These are phyloP conservation scores for Notoglanidium macrostoma DNA, from an alignment of 2,797 vertebrate species.

Conservation along the genomic window DNA sequence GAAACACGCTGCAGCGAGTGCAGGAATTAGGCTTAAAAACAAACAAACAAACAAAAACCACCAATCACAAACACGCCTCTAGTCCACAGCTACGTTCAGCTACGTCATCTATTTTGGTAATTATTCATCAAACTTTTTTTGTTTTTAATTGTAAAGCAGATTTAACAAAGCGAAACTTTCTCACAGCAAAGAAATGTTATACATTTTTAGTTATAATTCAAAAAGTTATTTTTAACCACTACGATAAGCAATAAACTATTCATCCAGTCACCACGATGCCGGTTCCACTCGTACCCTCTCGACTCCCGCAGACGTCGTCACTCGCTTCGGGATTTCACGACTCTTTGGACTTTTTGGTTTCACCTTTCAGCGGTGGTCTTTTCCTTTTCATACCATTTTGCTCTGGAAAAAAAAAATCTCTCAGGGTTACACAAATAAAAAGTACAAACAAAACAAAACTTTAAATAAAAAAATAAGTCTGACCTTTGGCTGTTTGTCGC, in stretches of 20 bases:
- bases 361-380: conserved; percentile 41
- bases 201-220: neutral
- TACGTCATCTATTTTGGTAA: neutral
- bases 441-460: neutral
- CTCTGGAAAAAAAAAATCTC: conserved; percentile 31
- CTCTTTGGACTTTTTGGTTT: conserved; percentile 55
- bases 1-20: neutral
- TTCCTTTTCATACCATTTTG: conserved; percentile 60
- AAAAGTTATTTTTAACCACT: neutral
- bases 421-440: neutral
- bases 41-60: neutral
- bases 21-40: neutral
- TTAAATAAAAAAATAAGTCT: neutral
- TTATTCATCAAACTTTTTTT: neutral
- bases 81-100: neutral
- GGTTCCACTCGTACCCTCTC: neutral
- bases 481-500: conserved; percentile 51
- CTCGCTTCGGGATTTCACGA: conserved; percentile 29
- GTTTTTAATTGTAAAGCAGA: neutral
- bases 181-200: too few species aligned
- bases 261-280: neutral
- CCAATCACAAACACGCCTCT: neutral
- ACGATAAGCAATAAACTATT: neutral
- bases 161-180: neutral
- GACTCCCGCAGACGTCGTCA: neutral